These are phyloP conservation scores for Archocentrus centrarchus DNA, from an alignment of 2,113 vertebrate genomes.

Conservation along the genomic window DNA sequence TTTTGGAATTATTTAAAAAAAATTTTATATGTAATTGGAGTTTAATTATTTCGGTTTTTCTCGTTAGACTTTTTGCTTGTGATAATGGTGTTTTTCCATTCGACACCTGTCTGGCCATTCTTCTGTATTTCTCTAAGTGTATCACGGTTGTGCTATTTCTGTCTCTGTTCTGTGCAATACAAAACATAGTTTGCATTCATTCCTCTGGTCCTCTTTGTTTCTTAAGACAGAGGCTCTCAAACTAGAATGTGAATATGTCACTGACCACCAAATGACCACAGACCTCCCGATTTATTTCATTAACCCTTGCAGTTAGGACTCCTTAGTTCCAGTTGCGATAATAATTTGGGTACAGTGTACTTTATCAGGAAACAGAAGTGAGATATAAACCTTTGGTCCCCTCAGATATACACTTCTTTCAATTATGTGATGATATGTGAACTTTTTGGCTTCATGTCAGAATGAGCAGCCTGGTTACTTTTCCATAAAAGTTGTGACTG, in stretches of 20 bases:
- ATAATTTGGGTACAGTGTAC: neutral
- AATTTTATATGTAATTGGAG: neutral
- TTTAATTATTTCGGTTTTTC: neutral
- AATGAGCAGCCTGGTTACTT: neutral
- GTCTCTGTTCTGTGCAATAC: neutral
- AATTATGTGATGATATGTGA: neutral
- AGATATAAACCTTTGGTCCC: neutral
- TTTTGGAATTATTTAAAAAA: neutral
- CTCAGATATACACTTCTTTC: neutral
- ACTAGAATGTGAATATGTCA: neutral
- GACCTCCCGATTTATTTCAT: neutral
- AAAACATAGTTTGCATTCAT: slow-evolving; percentile 17
- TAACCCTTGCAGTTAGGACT: neutral
- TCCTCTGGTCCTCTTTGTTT: slow-evolving; percentile 12
- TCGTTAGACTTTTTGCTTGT: neutral
- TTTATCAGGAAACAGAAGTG: neutral
- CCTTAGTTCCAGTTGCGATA: neutral
- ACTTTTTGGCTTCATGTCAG: neutral
- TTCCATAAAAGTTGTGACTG: neutral
- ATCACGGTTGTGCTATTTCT: neutral
- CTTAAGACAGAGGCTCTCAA: neutral
- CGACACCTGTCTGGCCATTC: neutral
- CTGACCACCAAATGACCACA: slow-evolving; percentile 16
- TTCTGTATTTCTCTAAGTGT: neutral
- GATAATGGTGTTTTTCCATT: neutral